Evolutionary conservation across 64 coral and sea anemone genomes (phyloP), one percentile per base, ranked within the genome.

Genomic region (Anthopleura sola): DNA sequence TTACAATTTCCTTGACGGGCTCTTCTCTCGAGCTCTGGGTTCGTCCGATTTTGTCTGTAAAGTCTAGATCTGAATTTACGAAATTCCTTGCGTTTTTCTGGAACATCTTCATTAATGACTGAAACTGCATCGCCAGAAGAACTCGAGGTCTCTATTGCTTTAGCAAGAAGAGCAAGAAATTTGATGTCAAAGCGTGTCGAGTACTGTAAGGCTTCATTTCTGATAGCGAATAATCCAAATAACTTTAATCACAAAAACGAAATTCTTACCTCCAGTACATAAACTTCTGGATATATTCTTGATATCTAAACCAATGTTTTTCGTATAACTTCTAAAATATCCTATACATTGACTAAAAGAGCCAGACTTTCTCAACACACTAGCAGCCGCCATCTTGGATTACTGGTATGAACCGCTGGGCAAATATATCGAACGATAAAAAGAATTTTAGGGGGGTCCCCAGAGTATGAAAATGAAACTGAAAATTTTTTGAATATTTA

Each of bases 1-100:
- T 23, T n/a, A 62, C 58, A 62, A 26, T 62, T 62, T 62, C 58
- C 58, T 62, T 62, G 58, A n/a, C 58, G 58, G 6, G 58, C 58
- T n/a, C 58, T 62, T 62, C 58, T 62, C 58, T 62, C 58, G 77
- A 96, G 26, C 68, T 76, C 58, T 47, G 87, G 78, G 79, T 92
- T 86, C 10, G 88, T 64, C 78, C 90, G 88, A 55, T 96, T 96
- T 87, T 96, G 80, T 49, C 49, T 92, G 84, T 86, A 92, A n/a
- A 87, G 56, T 66, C 50, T 36, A 23, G 94, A 86, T 28, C 91
- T 92, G 82, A 96, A 77, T 86, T 82, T 92, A 80, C 94, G 87
- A 54, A 92, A 86, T 4, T 86, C 87, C 71, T 92, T 96, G 33
- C 55, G 86, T 69, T 89, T 96, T 86, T 38, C 85, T 60, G 84